Percentiles rank a stretch among this genome's conserved stretches.
phyloP scores from a whole-genome alignment of 2,888 invertebrate species.

The Acanthopleura granulata region DNA sequence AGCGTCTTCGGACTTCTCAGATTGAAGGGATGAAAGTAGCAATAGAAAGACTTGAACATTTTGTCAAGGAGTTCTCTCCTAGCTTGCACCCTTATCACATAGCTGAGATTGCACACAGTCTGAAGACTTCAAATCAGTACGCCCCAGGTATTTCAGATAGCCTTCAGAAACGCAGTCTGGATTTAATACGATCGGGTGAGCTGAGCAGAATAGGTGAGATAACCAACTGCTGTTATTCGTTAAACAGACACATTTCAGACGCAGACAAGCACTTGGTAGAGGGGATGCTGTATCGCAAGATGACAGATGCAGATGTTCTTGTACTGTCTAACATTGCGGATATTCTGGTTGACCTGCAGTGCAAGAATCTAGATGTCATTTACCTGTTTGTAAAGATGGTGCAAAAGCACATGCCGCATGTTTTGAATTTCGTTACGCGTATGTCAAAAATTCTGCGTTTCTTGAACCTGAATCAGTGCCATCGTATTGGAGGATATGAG shows the following conservation, averaged over 20 bases:
- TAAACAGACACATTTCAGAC: constrained; percentile 19
- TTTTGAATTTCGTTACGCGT: constrained; percentile 33
- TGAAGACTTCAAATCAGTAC: constrained; percentile 25
- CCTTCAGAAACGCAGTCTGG: constrained; percentile 24
- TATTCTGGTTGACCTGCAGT: constrained; percentile 27
- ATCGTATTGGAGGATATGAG: background rate
- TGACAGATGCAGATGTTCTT: constrained; percentile 37
- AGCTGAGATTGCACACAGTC: constrained; percentile 28
- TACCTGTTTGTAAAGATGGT: constrained; percentile 29
- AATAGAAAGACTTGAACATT: background rate
- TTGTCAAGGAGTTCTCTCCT: background rate
- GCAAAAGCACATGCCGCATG: constrained; percentile 30
- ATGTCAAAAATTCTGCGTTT: constrained; percentile 38
- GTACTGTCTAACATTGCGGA: constrained; percentile 41
- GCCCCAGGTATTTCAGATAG: background rate
- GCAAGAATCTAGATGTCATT: constrained; percentile 32
- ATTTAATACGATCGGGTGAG: constrained; percentile 17
- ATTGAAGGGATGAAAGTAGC: background rate
- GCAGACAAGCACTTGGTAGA: constrained; percentile 21
- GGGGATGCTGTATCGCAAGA: constrained; percentile 17
- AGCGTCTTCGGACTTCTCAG: background rate
- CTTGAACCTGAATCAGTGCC: constrained; percentile 25
- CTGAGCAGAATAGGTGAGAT: constrained; percentile 25
- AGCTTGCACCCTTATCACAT: constrained; percentile 24
- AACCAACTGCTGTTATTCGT: constrained; percentile 26